Percentiles rank a stretch among this genome's conserved stretches.
Evolutionary conservation across 2,797 vertebrate species (phyloP).

Genomic region (Oceanodroma leucorhoa): DNA sequence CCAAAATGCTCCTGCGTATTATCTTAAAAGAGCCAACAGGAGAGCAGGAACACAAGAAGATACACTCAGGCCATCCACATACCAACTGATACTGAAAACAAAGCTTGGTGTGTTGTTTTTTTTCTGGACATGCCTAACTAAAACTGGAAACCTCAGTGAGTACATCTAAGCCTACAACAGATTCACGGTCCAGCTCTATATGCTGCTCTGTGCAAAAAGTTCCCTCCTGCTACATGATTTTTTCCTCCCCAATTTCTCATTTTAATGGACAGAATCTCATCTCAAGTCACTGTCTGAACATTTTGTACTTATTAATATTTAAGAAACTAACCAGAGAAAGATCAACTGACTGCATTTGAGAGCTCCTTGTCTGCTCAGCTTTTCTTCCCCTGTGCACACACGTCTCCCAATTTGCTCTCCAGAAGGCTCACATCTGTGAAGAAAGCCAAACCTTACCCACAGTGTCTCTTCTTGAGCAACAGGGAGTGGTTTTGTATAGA

Average conservation of each 20-base stretch:
- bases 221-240: not conserved
- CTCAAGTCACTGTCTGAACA: conserved; percentile 26
- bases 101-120: not conserved
- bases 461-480: not conserved
- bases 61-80: not conserved
- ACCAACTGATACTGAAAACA: not conserved
- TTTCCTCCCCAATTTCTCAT: not conserved
- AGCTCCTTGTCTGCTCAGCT: not conserved
- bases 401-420: not conserved
- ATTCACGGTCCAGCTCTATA: not conserved
- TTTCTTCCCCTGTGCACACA: not conserved
- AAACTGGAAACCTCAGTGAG: not conserved
- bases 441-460: not conserved
- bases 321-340: conserved; percentile 21
- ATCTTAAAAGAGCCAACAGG: not conserved
- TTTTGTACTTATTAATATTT: conserved; percentile 59
- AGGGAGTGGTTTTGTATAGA: not conserved
- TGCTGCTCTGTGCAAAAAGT: not conserved
- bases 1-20: not conserved
- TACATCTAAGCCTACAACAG: not conserved
- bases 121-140: not conserved
- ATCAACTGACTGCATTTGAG: not conserved
- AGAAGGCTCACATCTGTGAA: not conserved
- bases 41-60: not conserved
- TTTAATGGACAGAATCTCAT: not conserved